These are phyloP conservation scores for Sterrhoptilus dennistouni DNA, from an alignment of 2,113 vertebrate species.

Conservation along the genomic window DNA sequence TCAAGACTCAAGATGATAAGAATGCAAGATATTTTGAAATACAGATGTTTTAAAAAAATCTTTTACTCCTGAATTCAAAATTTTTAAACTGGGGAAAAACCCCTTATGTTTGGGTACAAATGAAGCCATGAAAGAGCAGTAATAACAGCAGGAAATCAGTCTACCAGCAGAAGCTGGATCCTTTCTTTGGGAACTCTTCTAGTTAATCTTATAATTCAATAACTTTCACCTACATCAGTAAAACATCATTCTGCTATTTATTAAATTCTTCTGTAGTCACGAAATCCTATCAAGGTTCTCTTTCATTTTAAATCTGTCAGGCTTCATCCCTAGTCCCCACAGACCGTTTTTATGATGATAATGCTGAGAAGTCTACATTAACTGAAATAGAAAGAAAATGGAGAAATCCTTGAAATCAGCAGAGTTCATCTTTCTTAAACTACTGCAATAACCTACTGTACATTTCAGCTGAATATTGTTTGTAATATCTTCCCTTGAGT, in stretches of 20 bases:
- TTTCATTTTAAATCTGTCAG: slow-evolving; percentile 35
- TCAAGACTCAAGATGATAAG: not conserved
- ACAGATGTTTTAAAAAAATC: not conserved
- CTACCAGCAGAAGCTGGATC: not conserved
- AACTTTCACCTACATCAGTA: not conserved
- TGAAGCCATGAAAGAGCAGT: not conserved
- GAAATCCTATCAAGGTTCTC: slow-evolving; percentile 22
- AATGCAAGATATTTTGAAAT: not conserved
- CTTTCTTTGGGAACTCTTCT: not conserved
- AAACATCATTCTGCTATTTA: not conserved
- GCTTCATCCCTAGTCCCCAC: not conserved
- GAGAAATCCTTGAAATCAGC: slow-evolving; percentile 51
- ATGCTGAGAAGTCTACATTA: not conserved
- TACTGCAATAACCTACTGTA: slow-evolving; percentile 43
- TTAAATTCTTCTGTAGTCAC: slow-evolving; percentile 30
- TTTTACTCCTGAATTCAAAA: not conserved
- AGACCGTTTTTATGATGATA: slow-evolving; percentile 30
- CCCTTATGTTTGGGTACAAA: not conserved
- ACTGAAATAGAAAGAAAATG: slow-evolving; percentile 30
- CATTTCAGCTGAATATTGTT: slow-evolving; percentile 22
- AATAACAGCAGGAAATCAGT: not conserved
- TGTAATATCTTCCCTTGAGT: slow-evolving; percentile 26
- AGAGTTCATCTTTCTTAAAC: slow-evolving; percentile 34
- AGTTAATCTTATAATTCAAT: not conserved
- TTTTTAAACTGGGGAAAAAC: not conserved